Percentiles rank a stretch among this genome's conserved stretches.
phyloP scores from a whole-genome alignment of 1,140 invertebrate genomes.

The Drosophila ironensis region DNA sequence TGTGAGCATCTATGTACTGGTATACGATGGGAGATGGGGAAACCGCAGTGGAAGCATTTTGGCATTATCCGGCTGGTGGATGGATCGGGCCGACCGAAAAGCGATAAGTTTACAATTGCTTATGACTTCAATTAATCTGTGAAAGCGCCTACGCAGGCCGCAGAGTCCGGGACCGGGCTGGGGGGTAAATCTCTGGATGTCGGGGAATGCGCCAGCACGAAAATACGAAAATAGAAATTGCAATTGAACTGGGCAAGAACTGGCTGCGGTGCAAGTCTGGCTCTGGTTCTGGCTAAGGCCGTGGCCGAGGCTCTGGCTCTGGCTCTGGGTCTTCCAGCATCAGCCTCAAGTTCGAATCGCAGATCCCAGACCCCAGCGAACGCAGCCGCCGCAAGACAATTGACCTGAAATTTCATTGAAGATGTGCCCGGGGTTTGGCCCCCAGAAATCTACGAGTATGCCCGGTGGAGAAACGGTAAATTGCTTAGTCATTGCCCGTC shows the following conservation, averaged over 20 bases:
- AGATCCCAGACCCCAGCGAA: conserved; percentile 42
- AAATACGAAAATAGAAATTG: conserved; percentile 60
- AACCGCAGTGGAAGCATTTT: conserved; percentile 43
- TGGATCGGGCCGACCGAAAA: conserved; percentile 47
- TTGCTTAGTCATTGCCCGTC: conserved; percentile 75
- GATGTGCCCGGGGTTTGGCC: conserved; percentile 54
- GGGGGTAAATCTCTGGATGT: conserved; percentile 10
- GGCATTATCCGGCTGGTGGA: conserved; percentile 54
- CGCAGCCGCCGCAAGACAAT: conserved; percentile 70
- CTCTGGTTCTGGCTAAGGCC: conserved; percentile 10
- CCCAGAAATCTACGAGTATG: conserved; percentile 57
- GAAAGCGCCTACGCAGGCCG: conserved; percentile 76
- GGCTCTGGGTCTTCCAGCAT: conserved; percentile 21
- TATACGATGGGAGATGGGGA: not conserved
- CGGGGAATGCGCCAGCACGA: conserved; percentile 38
- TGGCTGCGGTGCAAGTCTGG: conserved; percentile 35
- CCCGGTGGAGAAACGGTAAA: conserved; percentile 67
- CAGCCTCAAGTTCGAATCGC: conserved; percentile 20
- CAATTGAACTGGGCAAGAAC: conserved; percentile 40
- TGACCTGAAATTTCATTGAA: conserved; percentile 78
- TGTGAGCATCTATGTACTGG: too few species aligned
- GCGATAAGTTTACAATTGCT: conserved; percentile 80
- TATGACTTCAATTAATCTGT: conserved; percentile 82
- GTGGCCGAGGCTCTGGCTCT: not conserved
- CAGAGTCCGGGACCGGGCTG: not conserved